Percentiles rank a stretch among this genome's conserved stretches.
These are phyloP conservation scores for Takifugu bimaculatus DNA, from an alignment of 2,113 vertebrate species.

Conservation along the genomic window DNA sequence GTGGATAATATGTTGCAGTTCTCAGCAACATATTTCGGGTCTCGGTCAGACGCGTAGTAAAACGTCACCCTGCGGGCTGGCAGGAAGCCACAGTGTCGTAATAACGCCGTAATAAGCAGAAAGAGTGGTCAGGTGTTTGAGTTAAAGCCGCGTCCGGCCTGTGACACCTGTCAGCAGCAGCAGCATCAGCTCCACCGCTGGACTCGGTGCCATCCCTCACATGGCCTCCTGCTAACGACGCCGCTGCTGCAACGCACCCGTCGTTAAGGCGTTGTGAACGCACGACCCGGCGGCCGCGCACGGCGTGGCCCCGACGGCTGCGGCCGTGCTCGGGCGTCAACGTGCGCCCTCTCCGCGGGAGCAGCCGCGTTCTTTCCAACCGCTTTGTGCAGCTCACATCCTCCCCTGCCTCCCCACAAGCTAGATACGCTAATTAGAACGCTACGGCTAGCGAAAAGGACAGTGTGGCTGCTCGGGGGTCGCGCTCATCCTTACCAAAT, in stretches of 20 bases:
- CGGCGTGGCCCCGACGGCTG: not conserved
- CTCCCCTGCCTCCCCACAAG: slow-evolving; percentile 34
- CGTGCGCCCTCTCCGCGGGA: not conserved
- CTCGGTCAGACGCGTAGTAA: no score
- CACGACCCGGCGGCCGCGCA: not conserved
- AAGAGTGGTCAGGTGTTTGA: no score
- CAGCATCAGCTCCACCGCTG: slow-evolving; percentile 55
- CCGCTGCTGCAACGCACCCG: slow-evolving; percentile 3
- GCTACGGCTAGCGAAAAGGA: slow-evolving; percentile 60
- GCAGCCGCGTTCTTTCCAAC: slow-evolving; percentile 32
- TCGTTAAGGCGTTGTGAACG: slow-evolving; percentile 1
- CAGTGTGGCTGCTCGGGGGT: slow-evolving; percentile 22
- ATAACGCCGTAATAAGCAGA: no score
- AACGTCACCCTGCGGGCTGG: no score
- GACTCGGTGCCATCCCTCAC: slow-evolving; percentile 46
- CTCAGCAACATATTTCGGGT: no score
- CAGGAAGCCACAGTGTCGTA: no score
- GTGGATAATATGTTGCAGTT: no score
- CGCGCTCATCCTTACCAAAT: slow-evolving; percentile 83
- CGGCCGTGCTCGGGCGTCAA: not conserved
- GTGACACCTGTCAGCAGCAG: slow-evolving; percentile 66
- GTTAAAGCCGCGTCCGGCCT: not conserved
- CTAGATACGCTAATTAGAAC: slow-evolving; percentile 59
- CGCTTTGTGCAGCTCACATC: slow-evolving; percentile 58
- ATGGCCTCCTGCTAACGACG: slow-evolving; percentile 63